phyloP scores from a whole-genome alignment of 2,113 vertebrate species.

The Cariama cristata region DNA sequence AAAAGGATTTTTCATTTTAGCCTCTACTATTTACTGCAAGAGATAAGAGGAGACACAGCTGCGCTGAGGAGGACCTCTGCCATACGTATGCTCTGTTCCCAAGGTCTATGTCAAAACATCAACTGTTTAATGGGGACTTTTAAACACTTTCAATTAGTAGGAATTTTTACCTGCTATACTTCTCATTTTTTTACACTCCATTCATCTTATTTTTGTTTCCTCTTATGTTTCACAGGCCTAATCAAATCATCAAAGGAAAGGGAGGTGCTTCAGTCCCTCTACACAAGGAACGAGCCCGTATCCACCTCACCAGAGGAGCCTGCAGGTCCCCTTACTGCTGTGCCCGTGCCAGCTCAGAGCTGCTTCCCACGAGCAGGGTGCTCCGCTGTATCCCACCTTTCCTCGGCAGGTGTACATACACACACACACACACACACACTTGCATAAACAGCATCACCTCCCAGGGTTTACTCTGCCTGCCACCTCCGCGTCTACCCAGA shows the following conservation, averaged over 20 bases:
- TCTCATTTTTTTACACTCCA: neutral
- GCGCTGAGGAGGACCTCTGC: neutral
- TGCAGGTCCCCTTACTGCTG: rapidly evolving
- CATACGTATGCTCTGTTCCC: neutral
- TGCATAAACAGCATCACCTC: neutral
- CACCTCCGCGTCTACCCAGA: rapidly evolving
- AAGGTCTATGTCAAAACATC: neutral
- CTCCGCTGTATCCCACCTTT: neutral
- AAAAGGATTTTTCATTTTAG: neutral
- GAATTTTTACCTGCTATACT: neutral
- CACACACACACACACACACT: rapidly evolving
- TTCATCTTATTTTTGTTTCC: neutral
- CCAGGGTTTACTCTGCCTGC: neutral
- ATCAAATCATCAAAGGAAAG: neutral
- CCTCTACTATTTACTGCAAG: neutral
- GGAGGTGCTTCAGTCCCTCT: neutral
- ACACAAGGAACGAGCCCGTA: rapidly evolving
- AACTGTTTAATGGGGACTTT: neutral
- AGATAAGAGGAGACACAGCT: neutral
- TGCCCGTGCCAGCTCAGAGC: rapidly evolving
- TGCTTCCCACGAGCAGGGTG: neutral
- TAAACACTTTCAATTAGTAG: neutral
- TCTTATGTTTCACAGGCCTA: neutral
- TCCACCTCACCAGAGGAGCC: neutral
- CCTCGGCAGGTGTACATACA: neutral